Evolutionary conservation across 2,797 vertebrate species (phyloP).

Genomic region (Thalassophryne amazonica): DNA sequence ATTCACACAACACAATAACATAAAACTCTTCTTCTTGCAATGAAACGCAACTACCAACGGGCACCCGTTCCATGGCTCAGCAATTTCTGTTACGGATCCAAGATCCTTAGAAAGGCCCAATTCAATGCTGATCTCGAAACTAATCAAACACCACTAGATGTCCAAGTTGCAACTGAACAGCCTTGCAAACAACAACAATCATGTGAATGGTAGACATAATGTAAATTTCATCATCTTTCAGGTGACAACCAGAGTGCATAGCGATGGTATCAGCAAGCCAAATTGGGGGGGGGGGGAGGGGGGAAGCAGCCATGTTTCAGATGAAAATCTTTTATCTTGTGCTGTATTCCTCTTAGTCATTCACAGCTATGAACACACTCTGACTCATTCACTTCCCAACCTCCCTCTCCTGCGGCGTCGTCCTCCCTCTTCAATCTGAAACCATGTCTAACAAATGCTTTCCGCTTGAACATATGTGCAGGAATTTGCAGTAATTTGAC

Average conservation of each 20-base stretch:
- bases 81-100: background rate
- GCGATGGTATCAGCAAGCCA: conserved; percentile 10
- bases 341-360: conserved; percentile 10
- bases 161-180: conserved; percentile 3
- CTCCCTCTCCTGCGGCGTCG: background rate
- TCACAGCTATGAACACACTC: conserved; percentile 12
- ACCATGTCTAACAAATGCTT: too few relatives aligned
- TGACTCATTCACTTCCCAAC: background rate
- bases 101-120: conserved; percentile 10
- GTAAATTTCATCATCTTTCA: conserved; percentile 50
- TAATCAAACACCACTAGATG: conserved; percentile 24
- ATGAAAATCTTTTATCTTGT: conserved; percentile 47
- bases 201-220: conserved; percentile 12
- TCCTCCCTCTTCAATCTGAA: background rate
- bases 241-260: conserved; percentile 49
- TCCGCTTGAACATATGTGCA: too few relatives aligned
- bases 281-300: background rate
- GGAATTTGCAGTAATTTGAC: too few relatives aligned
- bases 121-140: conserved; percentile 30
- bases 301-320: conserved; percentile 8
- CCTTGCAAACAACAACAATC: conserved; percentile 24
- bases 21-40: too few relatives aligned
- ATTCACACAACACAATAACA: too few relatives aligned
- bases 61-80: background rate
- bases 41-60: background rate